phyloP scores from a whole-genome alignment of 2,113 vertebrate species.

The Eretmodus cyanostictus region DNA sequence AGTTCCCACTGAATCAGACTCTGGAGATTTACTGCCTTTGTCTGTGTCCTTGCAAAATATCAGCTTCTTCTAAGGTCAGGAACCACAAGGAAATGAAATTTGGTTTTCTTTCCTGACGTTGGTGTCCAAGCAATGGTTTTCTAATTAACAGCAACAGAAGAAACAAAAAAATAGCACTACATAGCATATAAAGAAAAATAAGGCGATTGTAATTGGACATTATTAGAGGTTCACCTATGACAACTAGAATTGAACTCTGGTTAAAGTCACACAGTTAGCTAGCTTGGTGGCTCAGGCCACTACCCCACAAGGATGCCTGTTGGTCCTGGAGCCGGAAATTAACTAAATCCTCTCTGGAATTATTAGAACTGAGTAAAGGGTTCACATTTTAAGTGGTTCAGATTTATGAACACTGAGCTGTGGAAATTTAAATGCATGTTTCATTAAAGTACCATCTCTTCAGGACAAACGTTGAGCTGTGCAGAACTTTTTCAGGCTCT shows the following conservation, averaged over 20 bases:
- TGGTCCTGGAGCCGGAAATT: neutral
- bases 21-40: neutral
- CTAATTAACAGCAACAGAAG: neutral
- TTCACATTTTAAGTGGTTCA: neutral
- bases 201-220: neutral
- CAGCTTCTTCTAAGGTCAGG: neutral
- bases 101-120: neutral
- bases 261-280: neutral
- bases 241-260: neutral
- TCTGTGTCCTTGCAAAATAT: neutral
- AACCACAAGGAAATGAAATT: neutral
- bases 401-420: neutral
- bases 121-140: neutral
- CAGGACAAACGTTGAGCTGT: neutral
- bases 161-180: neutral
- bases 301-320: neutral
- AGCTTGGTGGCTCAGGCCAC: neutral
- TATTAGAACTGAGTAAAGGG: neutral
- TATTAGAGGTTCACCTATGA: neutral
- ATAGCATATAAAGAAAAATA: neutral
- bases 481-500: neutral
- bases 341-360: neutral
- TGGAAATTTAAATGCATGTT: neutral
- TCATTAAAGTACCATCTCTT: neutral
- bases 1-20: neutral